A percentile compares a stretch with the other conserved stretches of the same genome.
These are phyloP conservation scores for Drosophila pseudoobscura DNA, from an alignment of 1,140 invertebrate genomes.

Conservation along the genomic window DNA sequence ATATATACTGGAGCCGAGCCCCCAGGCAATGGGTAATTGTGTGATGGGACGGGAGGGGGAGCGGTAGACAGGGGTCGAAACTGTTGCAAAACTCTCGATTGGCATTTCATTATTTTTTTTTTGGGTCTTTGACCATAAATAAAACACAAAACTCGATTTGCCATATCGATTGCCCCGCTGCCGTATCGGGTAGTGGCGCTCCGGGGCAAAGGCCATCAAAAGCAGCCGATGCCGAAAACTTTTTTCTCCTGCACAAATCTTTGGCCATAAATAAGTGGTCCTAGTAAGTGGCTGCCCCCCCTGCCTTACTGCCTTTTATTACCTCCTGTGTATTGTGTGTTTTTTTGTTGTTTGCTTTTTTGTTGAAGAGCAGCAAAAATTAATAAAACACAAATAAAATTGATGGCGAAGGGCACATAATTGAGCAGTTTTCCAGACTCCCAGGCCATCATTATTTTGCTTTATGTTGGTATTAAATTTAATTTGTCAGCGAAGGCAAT, in stretches of 20 bases:
- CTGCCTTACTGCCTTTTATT: constrained; percentile 57
- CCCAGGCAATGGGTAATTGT: constrained; percentile 23
- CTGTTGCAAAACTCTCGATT: constrained; percentile 66
- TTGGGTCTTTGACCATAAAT: constrained; percentile 52
- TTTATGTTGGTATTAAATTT: constrained; percentile 62
- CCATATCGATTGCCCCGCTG: constrained; percentile 50
- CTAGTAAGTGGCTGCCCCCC: constrained; percentile 2
- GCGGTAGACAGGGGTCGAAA: background rate
- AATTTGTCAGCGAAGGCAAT: constrained; percentile 47
- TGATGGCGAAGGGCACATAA: constrained; percentile 63
- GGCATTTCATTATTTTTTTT: constrained; percentile 70
- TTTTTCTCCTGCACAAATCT: constrained; percentile 42
- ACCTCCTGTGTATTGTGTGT: constrained; percentile 53
- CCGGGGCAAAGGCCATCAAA: constrained; percentile 47
- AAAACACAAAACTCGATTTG: constrained; percentile 64
- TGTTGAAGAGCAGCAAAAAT: constrained; percentile 26
- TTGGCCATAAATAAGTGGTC: constrained; percentile 64
- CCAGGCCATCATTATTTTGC: constrained; percentile 49
- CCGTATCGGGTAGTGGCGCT: background rate
- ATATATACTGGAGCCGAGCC: constrained; percentile 45
- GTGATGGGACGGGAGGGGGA: constrained; percentile 2
- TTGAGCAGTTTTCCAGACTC: constrained; percentile 41
- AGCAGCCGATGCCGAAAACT: constrained; percentile 43
- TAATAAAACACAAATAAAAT: constrained; percentile 70
- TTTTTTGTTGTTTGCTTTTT: background rate